Evolutionary conservation across 1,140 invertebrate genomes (phyloP).

Genomic region (Atta colombica): DNA sequence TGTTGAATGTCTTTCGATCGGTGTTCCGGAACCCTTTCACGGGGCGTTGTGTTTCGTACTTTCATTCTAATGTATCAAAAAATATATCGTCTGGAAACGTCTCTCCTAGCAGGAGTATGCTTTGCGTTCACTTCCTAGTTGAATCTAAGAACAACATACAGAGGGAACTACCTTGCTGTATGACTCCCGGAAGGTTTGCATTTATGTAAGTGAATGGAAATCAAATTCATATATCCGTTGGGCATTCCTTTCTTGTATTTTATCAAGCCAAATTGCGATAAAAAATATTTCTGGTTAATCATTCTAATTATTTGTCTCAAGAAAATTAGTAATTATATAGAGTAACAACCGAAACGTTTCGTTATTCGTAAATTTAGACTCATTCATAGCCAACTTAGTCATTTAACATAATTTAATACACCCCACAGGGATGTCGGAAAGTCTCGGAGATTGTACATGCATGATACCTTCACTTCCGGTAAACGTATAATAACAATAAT

Average conservation of each 20-base stretch:
- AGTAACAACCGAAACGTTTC: neutral
- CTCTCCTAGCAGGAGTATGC: constrained; percentile 7
- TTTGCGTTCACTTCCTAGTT: constrained; percentile 71
- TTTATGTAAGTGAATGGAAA: constrained; percentile 58
- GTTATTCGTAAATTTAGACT: neutral
- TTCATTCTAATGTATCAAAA: constrained; percentile 69
- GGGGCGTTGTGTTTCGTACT: constrained; percentile 59
- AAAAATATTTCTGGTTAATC: neutral
- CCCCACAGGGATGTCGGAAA: neutral
- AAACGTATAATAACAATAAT: neutral
- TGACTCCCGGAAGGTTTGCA: neutral
- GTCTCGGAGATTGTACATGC: constrained; percentile 6
- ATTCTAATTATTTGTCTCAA: neutral
- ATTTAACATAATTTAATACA: constrained; percentile 31
- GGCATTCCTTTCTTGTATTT: constrained; percentile 18
- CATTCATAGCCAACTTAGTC: neutral
- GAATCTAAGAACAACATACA: constrained; percentile 57
- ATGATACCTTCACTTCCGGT: constrained; percentile 51
- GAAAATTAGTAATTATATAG: constrained; percentile 7
- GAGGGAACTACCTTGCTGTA: neutral
- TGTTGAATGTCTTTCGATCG: constrained; percentile 42
- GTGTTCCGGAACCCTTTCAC: constrained; percentile 68
- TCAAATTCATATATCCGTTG: neutral
- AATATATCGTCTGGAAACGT: constrained; percentile 63
- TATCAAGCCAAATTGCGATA: neutral